Evolutionary conservation across 2,888 invertebrate species (phyloP), one percentile per base, ranked within the genome.

Genomic region (Drosophila subsilvestris): DNA sequence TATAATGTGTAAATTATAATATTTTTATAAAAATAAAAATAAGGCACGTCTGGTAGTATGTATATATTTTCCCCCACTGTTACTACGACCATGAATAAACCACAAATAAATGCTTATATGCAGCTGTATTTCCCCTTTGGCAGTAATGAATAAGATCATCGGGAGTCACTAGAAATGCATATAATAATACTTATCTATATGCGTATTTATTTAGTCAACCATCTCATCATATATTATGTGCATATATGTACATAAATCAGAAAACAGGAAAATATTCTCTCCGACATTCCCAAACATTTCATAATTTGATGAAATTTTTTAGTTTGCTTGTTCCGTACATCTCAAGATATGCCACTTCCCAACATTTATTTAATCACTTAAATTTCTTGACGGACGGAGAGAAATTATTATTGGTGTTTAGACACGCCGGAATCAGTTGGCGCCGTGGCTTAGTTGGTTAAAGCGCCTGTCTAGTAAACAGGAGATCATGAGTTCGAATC

Each of bases 401-500:
- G n/a, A 27, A 32, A 20, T 27, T 48, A 47, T 61, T 53, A 29
- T 29, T 0, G 10, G 0, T 8, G 20, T 7, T 63, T 63, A 29
- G 42, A 29, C 53, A 27, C 1, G 0, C 6, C 0, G 0, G 18
- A 22, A 9, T 9, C 29, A 63, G 7, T 12, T 47, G 63, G 62
- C 62, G 62, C 91, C 91, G 91, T 91, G 91, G 91, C 91, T 91
- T 91, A 91, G 91, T 91, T 91, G 91, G 91, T 91, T 91, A 91
- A 91, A 91, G 91, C 91, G 91, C 91, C 91, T 91, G 94, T 95
- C 94, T 95, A 94, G 95, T 95, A 95, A 95, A 95, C 95, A 95
- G 95, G 94, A 95, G 95, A 95, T 95, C 95, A 93, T 93, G 95
- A 94, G 95, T 95, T 95, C 95, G 94, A 95, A 94, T 95, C 94